Percentiles rank a stretch among this genome's conserved stretches.
phyloP scores from a whole-genome alignment of 1,140 invertebrate genomes.

The Ostrea edulis region DNA sequence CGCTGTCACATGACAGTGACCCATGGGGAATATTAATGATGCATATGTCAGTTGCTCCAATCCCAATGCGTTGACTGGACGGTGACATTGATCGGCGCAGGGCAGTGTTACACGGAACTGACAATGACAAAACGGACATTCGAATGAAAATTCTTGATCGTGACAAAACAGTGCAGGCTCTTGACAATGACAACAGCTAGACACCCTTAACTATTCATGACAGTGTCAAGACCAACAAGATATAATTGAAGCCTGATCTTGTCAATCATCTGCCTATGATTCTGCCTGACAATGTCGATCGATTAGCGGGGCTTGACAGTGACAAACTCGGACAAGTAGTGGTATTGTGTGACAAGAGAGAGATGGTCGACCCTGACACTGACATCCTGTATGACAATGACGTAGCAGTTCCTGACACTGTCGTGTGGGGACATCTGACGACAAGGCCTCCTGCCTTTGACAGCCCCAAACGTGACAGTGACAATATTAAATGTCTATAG shows the following conservation, averaged over 20 bases:
- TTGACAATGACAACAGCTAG: constrained; percentile 42
- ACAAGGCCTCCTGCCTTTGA: constrained; percentile 45
- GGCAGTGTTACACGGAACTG: constrained; percentile 52
- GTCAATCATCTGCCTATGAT: not conserved
- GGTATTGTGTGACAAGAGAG: constrained; percentile 52
- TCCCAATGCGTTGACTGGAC: constrained; percentile 18
- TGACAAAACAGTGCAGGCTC: constrained; percentile 35
- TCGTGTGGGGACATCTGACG: constrained; percentile 4
- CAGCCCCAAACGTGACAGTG: constrained; percentile 48
- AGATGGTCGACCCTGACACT: constrained; percentile 51
- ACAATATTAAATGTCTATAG: constrained; percentile 3
- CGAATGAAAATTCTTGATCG: constrained; percentile 18
- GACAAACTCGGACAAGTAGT: constrained; percentile 45
- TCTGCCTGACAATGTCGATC: constrained; percentile 53
- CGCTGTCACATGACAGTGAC: constrained; percentile 60
- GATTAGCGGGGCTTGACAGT: constrained; percentile 53
- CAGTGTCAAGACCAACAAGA: constrained; percentile 45
- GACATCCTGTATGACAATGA: constrained; percentile 59
- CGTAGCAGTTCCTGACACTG: constrained; percentile 52
- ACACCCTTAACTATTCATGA: constrained; percentile 16
- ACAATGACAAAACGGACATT: constrained; percentile 43
- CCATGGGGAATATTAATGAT: constrained; percentile 45
- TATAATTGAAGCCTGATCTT: constrained; percentile 42
- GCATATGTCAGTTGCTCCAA: constrained; percentile 43
- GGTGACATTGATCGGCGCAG: constrained; percentile 59